Evolutionary conservation across 1,140 invertebrate species (phyloP).

Genomic region (Drosophila pseudoananassae): DNA sequence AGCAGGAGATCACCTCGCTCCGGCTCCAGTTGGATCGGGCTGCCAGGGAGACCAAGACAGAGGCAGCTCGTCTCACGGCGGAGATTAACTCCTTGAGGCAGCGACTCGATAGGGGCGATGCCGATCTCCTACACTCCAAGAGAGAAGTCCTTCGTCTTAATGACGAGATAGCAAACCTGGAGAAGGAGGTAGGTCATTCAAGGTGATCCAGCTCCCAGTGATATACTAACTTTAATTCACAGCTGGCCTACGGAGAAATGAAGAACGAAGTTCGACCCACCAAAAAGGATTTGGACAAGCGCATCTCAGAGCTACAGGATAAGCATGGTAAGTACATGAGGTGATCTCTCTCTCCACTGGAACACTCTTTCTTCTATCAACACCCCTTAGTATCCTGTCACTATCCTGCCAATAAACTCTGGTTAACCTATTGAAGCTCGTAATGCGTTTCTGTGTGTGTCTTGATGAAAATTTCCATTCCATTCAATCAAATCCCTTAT

Average conservation of each 20-base stretch:
- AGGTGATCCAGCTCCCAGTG: slow-evolving; percentile 34
- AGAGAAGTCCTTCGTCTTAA: slow-evolving; percentile 90
- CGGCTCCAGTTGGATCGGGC: slow-evolving; percentile 87
- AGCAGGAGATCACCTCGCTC: slow-evolving; percentile 89
- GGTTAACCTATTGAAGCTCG: slow-evolving; percentile 87
- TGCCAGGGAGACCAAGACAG: slow-evolving; percentile 90
- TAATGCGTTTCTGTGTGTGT: slow-evolving; percentile 59
- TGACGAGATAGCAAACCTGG: slow-evolving; percentile 90
- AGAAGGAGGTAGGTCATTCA: slow-evolving; percentile 88
- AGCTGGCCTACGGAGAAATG: slow-evolving; percentile 84
- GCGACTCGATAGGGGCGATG: slow-evolving; percentile 90
- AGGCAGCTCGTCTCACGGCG: slow-evolving; percentile 89
- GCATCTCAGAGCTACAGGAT: slow-evolving; percentile 90
- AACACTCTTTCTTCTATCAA: not conserved
- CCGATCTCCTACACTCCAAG: slow-evolving; percentile 90
- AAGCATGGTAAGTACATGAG: slow-evolving; percentile 89
- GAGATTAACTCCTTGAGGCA: slow-evolving; percentile 91
- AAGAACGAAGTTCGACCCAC: slow-evolving; percentile 85
- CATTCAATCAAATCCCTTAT: slow-evolving; percentile 6
- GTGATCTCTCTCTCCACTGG: not conserved
- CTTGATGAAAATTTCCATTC: slow-evolving; percentile 16
- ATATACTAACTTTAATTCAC: slow-evolving; percentile 11
- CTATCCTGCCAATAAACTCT: slow-evolving; percentile 63
- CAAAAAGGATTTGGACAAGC: slow-evolving; percentile 89
- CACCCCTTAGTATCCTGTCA: slow-evolving; percentile 3